phyloP scores from a whole-genome alignment of 2,113 vertebrate species.

The Istiophorus platypterus region DNA sequence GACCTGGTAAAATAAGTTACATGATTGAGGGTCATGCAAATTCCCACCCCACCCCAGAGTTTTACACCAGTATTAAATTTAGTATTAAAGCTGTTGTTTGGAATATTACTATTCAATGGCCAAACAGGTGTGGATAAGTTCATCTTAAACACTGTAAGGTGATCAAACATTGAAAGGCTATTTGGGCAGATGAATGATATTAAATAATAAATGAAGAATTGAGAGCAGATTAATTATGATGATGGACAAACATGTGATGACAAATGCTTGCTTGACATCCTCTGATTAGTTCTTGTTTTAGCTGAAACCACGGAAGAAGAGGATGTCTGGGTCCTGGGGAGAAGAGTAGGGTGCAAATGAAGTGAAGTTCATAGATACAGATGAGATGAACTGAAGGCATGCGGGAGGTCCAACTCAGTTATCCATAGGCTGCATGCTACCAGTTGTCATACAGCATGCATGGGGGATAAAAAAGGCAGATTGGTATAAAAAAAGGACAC shows the following conservation, averaged over 20 bases:
- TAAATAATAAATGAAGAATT: slow-evolving; percentile 29
- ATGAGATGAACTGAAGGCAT: slow-evolving; percentile 59
- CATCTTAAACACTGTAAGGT: slow-evolving; percentile 7
- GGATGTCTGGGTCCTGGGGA: slow-evolving; percentile 83
- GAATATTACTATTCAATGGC: slow-evolving; percentile 12
- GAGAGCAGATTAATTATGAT: neutral
- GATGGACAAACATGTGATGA: slow-evolving; percentile 28
- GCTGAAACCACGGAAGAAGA: slow-evolving; percentile 87
- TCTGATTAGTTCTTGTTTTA: slow-evolving; percentile 76
- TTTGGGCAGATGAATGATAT: slow-evolving; percentile 12
- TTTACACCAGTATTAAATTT: neutral
- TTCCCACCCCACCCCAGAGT: neutral
- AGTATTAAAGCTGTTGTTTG: slow-evolving; percentile 17
- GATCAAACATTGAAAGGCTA: slow-evolving; percentile 5
- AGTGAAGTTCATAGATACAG: slow-evolving; percentile 37
- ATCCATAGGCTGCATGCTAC: slow-evolving; percentile 52
- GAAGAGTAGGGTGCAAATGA: slow-evolving; percentile 75
- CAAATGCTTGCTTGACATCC: slow-evolving; percentile 49
- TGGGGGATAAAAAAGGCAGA: slow-evolving; percentile 18
- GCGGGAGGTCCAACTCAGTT: slow-evolving; percentile 42
- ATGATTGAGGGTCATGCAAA: neutral
- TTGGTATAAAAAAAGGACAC: neutral
- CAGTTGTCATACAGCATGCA: slow-evolving; percentile 58
- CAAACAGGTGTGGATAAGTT: neutral
- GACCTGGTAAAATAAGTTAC: neutral